Percentiles rank a stretch among this genome's conserved stretches.
Conservation (phyloP, 2,888 invertebrate genomes). For the Dasypogon diadema region DNA sequence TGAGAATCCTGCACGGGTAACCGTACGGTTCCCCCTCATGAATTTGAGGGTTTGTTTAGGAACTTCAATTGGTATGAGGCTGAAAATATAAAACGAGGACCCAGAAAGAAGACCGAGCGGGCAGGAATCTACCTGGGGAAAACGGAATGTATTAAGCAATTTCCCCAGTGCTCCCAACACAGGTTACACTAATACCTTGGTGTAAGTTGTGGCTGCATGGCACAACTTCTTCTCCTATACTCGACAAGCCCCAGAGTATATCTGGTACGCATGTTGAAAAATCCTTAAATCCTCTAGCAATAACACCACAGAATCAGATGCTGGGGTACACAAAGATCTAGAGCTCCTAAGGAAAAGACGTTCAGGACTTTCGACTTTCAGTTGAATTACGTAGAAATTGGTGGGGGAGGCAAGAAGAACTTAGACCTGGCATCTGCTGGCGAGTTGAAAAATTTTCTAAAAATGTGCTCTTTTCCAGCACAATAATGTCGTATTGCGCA, state of each 20-base stretch:
- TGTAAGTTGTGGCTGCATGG: background rate
- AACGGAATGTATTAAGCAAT: background rate
- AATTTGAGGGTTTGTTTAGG: constrained; percentile 9
- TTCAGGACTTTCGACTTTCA: background rate
- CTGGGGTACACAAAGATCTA: background rate
- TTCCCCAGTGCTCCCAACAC: background rate
- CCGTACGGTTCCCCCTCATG: constrained; percentile 4
- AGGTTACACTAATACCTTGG: background rate
- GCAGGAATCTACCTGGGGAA: background rate
- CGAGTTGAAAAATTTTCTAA: background rate
- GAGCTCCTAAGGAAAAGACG: background rate
- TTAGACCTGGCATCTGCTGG: background rate
- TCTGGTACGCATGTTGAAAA: constrained; percentile 8
- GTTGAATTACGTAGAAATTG: background rate
- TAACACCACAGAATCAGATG: background rate
- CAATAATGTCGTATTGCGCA: background rate
- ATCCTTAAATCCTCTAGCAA: too few relatives aligned
- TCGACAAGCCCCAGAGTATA: background rate
- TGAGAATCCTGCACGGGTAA: background rate
- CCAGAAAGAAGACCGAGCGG: background rate
- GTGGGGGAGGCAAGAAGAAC: background rate
- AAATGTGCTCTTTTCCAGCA: constrained; percentile 6
- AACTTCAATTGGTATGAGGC: background rate
- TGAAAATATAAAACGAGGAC: background rate
- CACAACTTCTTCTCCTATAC: background rate